Base-by-base conservation (phyloP, 2,888 invertebrate species). In the Leptinotarsa tumamoca region DNA sequence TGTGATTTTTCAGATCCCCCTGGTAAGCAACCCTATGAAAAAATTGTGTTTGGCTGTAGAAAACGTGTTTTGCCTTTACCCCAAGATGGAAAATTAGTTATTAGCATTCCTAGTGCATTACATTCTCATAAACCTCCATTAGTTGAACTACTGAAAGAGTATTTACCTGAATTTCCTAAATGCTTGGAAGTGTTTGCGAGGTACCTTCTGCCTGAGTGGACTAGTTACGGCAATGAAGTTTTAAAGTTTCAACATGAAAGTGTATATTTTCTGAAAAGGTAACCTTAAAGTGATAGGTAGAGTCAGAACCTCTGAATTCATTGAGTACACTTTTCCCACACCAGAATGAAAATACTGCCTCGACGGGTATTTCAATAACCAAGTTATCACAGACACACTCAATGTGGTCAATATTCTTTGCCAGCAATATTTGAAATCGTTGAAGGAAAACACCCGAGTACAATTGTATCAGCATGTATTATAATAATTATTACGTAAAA, bases 121-220 rank as follows among this genome's bases (percentile, higher is more conserved):
- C 98, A 98, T 89, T 98, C 98, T 0, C 97, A 98, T 87, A 99
- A 99, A 89, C 98, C 98, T 58, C 97, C 98, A 0, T 88, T 98
- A 72, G 84, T 89, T 93, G 95, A 95, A 84, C 82, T 96, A 33
- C 85, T 96, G 68, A 87, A 89, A 80, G 86, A 89, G 0, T 93
- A 90, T 86, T 80, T 95, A 10, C 90, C 89, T 18, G 84, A 89
- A 63, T 87, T 91, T 43, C 91, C 93, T 4, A 90, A 91, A 78
- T 94, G 94, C 82, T 88, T 98, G 81, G 99, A 99, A 89, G 87
- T 99, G 72, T 99, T 98, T 90, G 98, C 98, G 0, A 91, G 99
- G 80, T 97, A 96, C 88, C 91, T 98, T 27, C 90, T 95, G 69
- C 95, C 98, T 0, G 90, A 92, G 43, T 97, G 95, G 88, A 95